phyloP scores from a whole-genome alignment of 2,888 invertebrate genomes.

The Charanyca ferruginea region DNA sequence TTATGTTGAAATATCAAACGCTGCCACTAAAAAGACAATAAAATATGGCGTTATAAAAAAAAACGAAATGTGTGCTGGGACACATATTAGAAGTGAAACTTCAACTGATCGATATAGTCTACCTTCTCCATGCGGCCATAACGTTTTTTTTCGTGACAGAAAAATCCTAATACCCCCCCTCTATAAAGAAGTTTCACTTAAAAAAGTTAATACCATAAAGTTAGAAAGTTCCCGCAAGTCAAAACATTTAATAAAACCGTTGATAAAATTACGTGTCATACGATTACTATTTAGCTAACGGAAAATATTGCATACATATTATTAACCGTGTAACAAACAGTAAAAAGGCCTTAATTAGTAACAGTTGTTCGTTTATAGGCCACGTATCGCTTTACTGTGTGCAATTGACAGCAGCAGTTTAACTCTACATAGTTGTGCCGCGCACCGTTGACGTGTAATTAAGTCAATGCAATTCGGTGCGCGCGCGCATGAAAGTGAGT shows the following conservation, averaged over 20 bases:
- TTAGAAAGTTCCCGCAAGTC: slow-evolving; percentile 27
- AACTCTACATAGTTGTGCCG: slow-evolving; percentile 59
- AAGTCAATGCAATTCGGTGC: slow-evolving; percentile 80
- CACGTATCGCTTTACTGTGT: slow-evolving; percentile 26
- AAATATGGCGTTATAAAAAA: too few species aligned
- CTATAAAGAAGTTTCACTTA: slow-evolving; percentile 26
- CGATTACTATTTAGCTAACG: slow-evolving; percentile 9
- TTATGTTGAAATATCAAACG: slow-evolving; percentile 23
- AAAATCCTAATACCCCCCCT: too few species aligned
- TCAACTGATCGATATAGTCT: too few species aligned
- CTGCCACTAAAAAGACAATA: too few species aligned
- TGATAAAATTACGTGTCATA: slow-evolving; percentile 18
- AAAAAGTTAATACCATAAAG: slow-evolving; percentile 31
- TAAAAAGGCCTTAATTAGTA: slow-evolving; percentile 20
- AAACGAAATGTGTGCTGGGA: too few species aligned
- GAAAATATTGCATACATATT: slow-evolving; percentile 9
- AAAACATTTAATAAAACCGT: slow-evolving; percentile 12
- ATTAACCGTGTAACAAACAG: slow-evolving; percentile 5
- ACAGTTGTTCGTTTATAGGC: slow-evolving; percentile 34
- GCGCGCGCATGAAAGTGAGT: slow-evolving; percentile 85
- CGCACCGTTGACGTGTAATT: slow-evolving; percentile 72
- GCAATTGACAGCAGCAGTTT: slow-evolving; percentile 55
- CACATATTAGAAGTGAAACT: too few species aligned
- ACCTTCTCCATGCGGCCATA: too few species aligned
- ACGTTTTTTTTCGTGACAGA: too few species aligned